Conservation (phyloP, 2,888 invertebrate species). For the Globia sparganii region DNA sequence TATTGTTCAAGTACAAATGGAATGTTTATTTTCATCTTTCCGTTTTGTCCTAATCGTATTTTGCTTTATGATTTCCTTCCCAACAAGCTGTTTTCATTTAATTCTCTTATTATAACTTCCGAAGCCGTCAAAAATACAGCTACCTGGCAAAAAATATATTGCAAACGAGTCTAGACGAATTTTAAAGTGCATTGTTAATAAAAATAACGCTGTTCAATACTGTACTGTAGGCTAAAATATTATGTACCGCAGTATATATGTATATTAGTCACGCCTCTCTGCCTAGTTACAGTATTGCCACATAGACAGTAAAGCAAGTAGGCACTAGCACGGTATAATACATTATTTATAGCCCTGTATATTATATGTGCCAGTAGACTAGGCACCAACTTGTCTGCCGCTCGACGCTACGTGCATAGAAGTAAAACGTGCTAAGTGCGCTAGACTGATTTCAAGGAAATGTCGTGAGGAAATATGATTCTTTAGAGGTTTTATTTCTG, state of each 20-base stretch:
- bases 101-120: constrained; percentile 1
- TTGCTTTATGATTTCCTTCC: background rate
- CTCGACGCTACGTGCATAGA: background rate
- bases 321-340: background rate
- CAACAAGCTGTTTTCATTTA: constrained; percentile 3
- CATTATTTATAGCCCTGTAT: background rate
- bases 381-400: constrained; percentile 30
- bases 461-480: constrained; percentile 15
- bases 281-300: constrained; percentile 16
- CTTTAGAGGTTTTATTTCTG: background rate
- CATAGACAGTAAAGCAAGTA: background rate
- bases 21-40: background rate
- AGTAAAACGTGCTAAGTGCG: constrained; percentile 34
- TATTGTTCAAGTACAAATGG: background rate
- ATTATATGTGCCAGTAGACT: background rate
- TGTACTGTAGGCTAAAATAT: constrained; percentile 28
- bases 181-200: constrained; percentile 25
- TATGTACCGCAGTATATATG: constrained; percentile 10
- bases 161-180: constrained; percentile 21
- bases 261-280: constrained; percentile 25
- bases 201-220: constrained; percentile 21
- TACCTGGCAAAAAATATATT: background rate
- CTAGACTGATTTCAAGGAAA: constrained; percentile 14
- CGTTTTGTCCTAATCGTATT: background rate
- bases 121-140: constrained; percentile 1